phyloP scores from a whole-genome alignment of 2,888 invertebrate species.

The Pollenia angustigena region DNA sequence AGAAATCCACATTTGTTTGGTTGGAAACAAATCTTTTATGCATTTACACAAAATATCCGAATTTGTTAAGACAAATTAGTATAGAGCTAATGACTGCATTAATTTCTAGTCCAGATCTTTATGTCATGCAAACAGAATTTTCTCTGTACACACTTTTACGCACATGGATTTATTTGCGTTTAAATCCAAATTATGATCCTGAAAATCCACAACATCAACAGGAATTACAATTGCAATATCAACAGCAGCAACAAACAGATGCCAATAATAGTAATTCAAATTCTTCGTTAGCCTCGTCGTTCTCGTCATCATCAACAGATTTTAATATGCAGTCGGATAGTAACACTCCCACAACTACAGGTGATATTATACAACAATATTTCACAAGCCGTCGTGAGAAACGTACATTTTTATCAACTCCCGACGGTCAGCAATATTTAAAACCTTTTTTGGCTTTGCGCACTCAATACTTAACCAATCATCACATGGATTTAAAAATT shows the following conservation, averaged over 20 bases:
- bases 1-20: constrained; percentile 88
- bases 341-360: constrained; percentile 75
- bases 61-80: constrained; percentile 87
- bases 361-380: constrained; percentile 80
- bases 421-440: constrained; percentile 86
- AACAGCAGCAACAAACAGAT: constrained; percentile 72
- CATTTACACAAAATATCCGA: constrained; percentile 86
- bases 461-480: constrained; percentile 88
- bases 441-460: constrained; percentile 87
- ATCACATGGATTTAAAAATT: constrained; percentile 88
- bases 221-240: constrained; percentile 74
- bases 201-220: constrained; percentile 78
- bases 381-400: constrained; percentile 81
- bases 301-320: neutral
- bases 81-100: constrained; percentile 88
- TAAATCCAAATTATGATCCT: constrained; percentile 85
- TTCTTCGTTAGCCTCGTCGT: neutral
- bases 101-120: constrained; percentile 87
- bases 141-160: constrained; percentile 89
- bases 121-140: constrained; percentile 92
- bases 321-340: constrained; percentile 18
- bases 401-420: constrained; percentile 86
- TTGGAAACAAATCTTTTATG: constrained; percentile 88
- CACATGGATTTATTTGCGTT: constrained; percentile 87
- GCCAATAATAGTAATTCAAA: constrained; percentile 17